Percentiles rank a stretch among this genome's conserved stretches.
phyloP scores from a whole-genome alignment of 2,888 invertebrate species.

The Uropetala carovei region DNA sequence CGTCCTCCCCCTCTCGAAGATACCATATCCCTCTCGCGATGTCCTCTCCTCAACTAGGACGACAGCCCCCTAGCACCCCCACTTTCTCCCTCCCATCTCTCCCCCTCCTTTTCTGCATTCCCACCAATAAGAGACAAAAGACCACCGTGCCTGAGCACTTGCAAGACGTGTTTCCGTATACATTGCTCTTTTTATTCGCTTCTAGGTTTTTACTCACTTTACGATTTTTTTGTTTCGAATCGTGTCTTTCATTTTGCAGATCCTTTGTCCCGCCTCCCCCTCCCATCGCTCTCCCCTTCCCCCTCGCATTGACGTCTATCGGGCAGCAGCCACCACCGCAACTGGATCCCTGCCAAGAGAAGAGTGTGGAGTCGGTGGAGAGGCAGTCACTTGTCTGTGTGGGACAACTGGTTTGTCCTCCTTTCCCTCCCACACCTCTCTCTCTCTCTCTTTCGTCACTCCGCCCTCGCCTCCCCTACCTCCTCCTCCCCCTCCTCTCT shows the following conservation, averaged over 20 bases:
- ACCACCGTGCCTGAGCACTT: too few species aligned
- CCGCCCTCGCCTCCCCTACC: neutral
- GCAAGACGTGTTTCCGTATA: too few species aligned
- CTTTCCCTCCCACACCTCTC: conserved; percentile 1
- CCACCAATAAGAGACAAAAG: too few species aligned
- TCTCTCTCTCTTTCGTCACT: neutral
- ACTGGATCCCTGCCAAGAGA: conserved; percentile 58
- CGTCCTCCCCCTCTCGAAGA: neutral
- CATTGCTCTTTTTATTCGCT: too few species aligned
- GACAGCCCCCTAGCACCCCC: neutral
- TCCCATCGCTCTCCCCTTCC: neutral
- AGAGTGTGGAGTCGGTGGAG: conserved; percentile 47
- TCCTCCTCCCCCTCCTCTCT: neutral
- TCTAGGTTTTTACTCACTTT: neutral
- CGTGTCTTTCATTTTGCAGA: neutral
- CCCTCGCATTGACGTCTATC: conserved; percentile 9
- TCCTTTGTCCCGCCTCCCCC: neutral
- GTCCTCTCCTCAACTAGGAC: neutral
- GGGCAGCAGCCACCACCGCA: neutral
- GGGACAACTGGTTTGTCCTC: conserved; percentile 63
- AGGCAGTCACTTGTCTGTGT: conserved; percentile 61
- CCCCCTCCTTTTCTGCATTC: too few species aligned
- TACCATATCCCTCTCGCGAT: neutral
- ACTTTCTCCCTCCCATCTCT: neutral
- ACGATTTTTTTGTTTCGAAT: neutral